phyloP scores from a whole-genome alignment of 1,140 invertebrate genomes.

The Tetragnatha versicolor region DNA sequence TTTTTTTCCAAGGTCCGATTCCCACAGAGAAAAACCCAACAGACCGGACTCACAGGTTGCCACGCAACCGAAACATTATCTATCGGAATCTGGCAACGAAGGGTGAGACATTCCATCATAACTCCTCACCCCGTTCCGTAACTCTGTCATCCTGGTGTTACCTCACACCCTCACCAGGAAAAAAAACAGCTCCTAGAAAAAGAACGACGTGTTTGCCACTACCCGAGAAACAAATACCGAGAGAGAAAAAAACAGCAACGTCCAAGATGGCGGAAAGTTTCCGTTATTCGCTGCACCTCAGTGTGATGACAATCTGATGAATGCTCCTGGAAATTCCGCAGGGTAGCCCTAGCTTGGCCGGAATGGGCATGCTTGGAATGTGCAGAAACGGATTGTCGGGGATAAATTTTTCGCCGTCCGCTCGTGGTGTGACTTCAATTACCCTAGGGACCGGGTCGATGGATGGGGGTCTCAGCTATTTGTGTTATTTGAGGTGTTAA shows the following conservation, averaged over 20 bases:
- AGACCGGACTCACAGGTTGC: neutral
- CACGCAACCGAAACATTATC: neutral
- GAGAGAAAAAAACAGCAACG: slow-evolving; percentile 1
- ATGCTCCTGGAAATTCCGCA: slow-evolving; percentile 10
- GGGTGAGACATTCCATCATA: slow-evolving; percentile 22
- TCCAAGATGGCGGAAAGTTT: neutral
- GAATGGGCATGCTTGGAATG: neutral
- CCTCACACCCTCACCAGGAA: neutral
- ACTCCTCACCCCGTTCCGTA: neutral
- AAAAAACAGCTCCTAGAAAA: neutral
- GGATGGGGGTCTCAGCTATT: neutral
- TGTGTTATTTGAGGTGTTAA: slow-evolving; percentile 13
- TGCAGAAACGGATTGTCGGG: slow-evolving; percentile 16
- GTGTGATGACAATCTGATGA: slow-evolving; percentile 25
- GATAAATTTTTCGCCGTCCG: slow-evolving; percentile 18
- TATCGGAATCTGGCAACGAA: slow-evolving; percentile 1
- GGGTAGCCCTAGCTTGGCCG: neutral
- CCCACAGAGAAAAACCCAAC: neutral
- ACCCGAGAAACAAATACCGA: neutral
- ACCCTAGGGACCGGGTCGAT: neutral
- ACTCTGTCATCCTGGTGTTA: too few relatives aligned
- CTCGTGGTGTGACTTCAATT: neutral
- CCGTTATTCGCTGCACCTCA: neutral
- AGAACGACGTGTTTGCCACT: too few relatives aligned
- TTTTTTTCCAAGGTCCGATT: neutral